phyloP scores from a whole-genome alignment of 2,888 invertebrate genomes.

The Saturnia japonica region DNA sequence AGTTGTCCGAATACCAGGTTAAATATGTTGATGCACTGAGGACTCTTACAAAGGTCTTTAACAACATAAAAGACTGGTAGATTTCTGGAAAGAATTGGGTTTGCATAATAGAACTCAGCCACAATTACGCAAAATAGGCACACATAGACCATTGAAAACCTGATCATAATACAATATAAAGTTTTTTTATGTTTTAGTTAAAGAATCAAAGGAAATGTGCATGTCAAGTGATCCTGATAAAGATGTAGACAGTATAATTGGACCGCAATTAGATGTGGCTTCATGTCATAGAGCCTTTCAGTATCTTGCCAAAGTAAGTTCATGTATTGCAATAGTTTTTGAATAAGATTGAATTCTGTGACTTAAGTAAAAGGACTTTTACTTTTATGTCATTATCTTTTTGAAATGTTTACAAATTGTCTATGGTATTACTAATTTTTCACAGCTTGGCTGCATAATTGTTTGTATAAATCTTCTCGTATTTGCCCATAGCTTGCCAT shows the following conservation, averaged over 20 bases:
- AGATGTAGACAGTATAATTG: conserved; percentile 88
- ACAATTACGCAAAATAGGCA: too few species aligned
- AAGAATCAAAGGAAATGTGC: conserved; percentile 69
- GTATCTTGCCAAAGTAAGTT: conserved; percentile 72
- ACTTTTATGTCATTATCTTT: too few species aligned
- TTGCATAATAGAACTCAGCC: too few species aligned
- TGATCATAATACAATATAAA: too few species aligned
- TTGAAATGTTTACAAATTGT: not conserved
- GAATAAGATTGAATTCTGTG: not conserved
- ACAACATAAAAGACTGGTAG: too few species aligned
- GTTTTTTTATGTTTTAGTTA: conserved; percentile 46
- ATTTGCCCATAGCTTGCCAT: too few species aligned
- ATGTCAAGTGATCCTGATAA: conserved; percentile 88
- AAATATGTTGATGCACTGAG: too few species aligned
- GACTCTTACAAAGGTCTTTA: too few species aligned
- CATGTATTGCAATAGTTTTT: not conserved
- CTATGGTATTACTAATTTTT: not conserved
- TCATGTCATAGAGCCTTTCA: conserved; percentile 87
- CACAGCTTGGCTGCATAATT: not conserved
- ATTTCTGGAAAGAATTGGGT: too few species aligned
- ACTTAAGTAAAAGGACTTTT: not conserved
- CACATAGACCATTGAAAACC: too few species aligned
- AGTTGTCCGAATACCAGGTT: too few species aligned
- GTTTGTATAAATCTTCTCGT: too few species aligned
- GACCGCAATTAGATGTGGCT: conserved; percentile 86